Percentiles rank a stretch among this genome's conserved stretches.
Conservation (phyloP, 2,113 vertebrate genomes). For the Ivindomyrus marchei region DNA sequence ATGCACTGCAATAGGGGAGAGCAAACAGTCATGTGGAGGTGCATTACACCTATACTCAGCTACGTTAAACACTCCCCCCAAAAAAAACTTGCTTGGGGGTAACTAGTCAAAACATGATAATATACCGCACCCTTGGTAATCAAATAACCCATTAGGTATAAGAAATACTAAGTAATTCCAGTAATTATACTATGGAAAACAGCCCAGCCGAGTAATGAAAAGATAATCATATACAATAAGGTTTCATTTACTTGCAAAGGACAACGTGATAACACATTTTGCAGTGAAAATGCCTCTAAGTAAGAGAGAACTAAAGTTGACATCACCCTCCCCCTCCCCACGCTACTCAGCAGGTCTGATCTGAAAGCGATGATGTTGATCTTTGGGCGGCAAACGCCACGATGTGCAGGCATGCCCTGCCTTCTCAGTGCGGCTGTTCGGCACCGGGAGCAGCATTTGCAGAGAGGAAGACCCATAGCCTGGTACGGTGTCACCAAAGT, state of each 20-base stretch:
- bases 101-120: not conserved
- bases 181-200: not conserved
- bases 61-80: not conserved
- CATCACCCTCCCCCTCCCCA: not conserved
- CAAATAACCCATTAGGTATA: not conserved
- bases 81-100: not conserved
- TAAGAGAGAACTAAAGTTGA: not conserved
- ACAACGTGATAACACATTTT: not conserved
- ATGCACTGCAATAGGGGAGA: slow-evolving; percentile 66
- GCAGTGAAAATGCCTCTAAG: not conserved
- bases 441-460: not conserved
- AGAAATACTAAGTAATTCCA: not conserved
- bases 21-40: not conserved
- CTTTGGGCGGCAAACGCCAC: no score
- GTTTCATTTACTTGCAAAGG: not conserved
- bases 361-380: not conserved
- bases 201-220: not conserved
- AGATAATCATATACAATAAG: not conserved
- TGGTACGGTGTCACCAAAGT: not conserved
- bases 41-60: not conserved
- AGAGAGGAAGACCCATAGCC: not conserved
- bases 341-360: not conserved
- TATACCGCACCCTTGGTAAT: not conserved
- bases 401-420: no score
- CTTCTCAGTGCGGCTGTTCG: no score